These are phyloP conservation scores for Harpalus rufipes DNA, from an alignment of 2,888 invertebrate genomes.

Conservation along the genomic window DNA sequence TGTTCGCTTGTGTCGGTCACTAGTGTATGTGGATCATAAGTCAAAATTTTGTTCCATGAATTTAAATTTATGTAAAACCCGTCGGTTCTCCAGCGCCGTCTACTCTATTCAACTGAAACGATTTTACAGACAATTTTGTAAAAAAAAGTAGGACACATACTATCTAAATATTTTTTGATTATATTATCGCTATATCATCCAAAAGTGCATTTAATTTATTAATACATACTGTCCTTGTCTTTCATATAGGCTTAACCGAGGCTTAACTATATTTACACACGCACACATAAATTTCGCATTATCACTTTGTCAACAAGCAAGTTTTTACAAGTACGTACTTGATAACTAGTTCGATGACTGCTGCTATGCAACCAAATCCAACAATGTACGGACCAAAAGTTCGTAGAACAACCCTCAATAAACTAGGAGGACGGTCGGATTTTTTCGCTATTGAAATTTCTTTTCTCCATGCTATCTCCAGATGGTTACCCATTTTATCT, in stretches of 20 bases:
- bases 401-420: constrained; percentile 71
- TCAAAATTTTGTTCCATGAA: too few relatives aligned
- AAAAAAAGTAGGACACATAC: too few relatives aligned
- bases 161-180: too few relatives aligned
- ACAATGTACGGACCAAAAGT: constrained; percentile 71
- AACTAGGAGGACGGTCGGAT: constrained; percentile 72
- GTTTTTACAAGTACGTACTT: constrained; percentile 55
- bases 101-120: too few relatives aligned
- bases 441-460: constrained; percentile 74
- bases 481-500: constrained; percentile 80
- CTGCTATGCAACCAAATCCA: constrained; percentile 49
- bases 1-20: too few relatives aligned
- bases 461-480: constrained; percentile 80
- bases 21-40: too few relatives aligned
- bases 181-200: not conserved
- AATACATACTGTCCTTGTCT: too few relatives aligned
- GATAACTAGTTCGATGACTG: constrained; percentile 53
- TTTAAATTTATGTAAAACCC: too few relatives aligned
- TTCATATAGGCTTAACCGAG: not conserved
- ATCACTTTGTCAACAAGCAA: constrained; percentile 4
- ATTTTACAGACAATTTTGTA: too few relatives aligned
- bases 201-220: not conserved
- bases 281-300: not conserved
- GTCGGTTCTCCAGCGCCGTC: too few relatives aligned
- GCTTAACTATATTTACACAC: constrained; percentile 4